Conservation (phyloP, 2,888 invertebrate genomes). For the Camponotus fellah region DNA sequence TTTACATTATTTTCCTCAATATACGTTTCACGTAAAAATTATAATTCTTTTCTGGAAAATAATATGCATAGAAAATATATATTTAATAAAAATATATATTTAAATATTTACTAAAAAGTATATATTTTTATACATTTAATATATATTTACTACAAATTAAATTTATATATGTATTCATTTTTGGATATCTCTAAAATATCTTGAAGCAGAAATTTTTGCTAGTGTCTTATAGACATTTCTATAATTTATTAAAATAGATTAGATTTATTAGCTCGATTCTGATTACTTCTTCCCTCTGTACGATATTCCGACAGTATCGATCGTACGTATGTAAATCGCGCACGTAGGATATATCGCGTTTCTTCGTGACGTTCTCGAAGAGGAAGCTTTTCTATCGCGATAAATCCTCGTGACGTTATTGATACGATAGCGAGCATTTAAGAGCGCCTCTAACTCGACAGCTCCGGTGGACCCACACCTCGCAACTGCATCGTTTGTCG, state of each 20-base stretch:
- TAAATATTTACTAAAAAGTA: too few species aligned
- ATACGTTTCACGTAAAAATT: background rate
- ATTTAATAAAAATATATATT: too few species aligned
- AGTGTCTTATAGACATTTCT: background rate
- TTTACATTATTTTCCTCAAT: background rate
- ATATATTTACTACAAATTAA: too few species aligned
- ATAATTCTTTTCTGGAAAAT: background rate
- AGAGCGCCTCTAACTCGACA: constrained; percentile 39
- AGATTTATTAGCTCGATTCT: background rate
- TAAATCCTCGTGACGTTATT: constrained; percentile 63
- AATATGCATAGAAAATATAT: background rate
- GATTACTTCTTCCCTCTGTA: background rate
- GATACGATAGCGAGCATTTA: constrained; percentile 48
- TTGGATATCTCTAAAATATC: background rate
- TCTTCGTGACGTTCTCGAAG: constrained; percentile 10
- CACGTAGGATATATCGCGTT: background rate
- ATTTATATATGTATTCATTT: background rate
- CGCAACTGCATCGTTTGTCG: constrained; percentile 27
- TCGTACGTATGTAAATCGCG: constrained; percentile 3
- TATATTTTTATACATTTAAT: too few species aligned
- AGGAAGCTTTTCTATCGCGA: constrained; percentile 38
- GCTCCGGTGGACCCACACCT: constrained; percentile 41
- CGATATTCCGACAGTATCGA: constrained; percentile 14
- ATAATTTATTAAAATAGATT: background rate
- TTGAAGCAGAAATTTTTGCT: background rate